Conservation (phyloP, 2,797 vertebrate species). For the Prunella strophiata region DNA sequence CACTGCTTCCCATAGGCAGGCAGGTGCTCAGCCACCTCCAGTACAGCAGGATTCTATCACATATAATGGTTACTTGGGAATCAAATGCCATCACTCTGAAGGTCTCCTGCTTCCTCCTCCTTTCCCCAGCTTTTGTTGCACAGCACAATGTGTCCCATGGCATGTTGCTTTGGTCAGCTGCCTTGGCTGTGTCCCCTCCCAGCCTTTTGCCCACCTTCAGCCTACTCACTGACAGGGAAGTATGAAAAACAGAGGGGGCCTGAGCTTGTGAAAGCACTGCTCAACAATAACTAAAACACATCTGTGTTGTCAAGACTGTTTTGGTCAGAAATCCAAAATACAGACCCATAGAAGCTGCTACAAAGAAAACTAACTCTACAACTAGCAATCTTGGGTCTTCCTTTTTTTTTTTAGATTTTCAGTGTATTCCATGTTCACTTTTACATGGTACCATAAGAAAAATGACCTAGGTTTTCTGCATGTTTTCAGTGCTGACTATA, state of each 20-base stretch:
- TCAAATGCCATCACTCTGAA: not conserved
- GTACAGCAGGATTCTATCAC: not conserved
- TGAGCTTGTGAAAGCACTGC: not conserved
- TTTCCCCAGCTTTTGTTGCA: not conserved
- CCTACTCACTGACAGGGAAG: not conserved
- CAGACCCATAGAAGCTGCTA: not conserved
- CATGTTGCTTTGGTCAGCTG: not conserved
- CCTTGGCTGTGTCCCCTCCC: not conserved
- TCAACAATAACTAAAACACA: not conserved
- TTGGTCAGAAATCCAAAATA: not conserved
- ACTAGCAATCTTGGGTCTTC: not conserved
- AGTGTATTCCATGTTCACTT: not conserved
- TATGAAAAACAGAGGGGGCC: not conserved
- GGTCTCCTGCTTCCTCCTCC: not conserved
- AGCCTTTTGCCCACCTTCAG: not conserved
- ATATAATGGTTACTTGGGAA: accelerated
- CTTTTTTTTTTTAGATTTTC: not conserved
- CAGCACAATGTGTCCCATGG: not conserved
- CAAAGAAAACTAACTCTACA: not conserved
- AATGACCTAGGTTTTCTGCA: not conserved
- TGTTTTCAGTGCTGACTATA: not conserved
- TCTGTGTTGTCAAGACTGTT: not conserved
- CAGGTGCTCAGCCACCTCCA: not conserved
- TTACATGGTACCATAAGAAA: not conserved
- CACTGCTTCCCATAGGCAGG: not conserved